Conservation (phyloP, 2,888 invertebrate species). For the Cephus sareptanus region DNA sequence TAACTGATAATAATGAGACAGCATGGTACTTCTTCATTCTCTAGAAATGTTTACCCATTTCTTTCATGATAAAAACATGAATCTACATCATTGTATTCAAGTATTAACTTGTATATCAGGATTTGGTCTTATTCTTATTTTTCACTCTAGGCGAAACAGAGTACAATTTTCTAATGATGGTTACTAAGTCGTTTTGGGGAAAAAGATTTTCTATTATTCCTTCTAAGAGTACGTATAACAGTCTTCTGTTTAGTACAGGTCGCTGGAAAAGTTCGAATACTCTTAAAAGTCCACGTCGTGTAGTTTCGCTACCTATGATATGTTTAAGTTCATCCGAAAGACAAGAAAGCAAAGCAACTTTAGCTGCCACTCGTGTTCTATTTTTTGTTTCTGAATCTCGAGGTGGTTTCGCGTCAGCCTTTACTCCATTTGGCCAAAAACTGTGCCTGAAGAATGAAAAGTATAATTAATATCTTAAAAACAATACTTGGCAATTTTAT, state of each 20-base stretch:
- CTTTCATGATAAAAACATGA: neutral
- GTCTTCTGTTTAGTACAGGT: constrained; percentile 83
- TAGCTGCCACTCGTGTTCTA: constrained; percentile 86
- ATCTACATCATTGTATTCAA: neutral
- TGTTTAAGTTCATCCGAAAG: constrained; percentile 92
- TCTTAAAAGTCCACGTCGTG: constrained; percentile 82
- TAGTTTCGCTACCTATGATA: constrained; percentile 90
- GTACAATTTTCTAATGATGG: constrained; percentile 80
- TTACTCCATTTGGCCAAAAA: constrained; percentile 72
- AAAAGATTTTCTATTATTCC: constrained; percentile 82
- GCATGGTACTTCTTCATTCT: neutral
- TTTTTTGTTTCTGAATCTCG: constrained; percentile 73
- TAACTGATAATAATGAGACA: neutral
- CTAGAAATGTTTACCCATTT: neutral
- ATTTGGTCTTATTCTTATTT: constrained; percentile 39
- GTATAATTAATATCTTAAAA: constrained; percentile 56
- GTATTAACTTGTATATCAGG: constrained; percentile 34
- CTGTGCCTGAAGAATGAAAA: constrained; percentile 66
- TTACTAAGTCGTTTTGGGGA: constrained; percentile 80
- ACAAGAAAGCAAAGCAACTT: constrained; percentile 84
- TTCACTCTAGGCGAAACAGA: constrained; percentile 70
- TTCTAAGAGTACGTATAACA: constrained; percentile 86
- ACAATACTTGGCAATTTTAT: constrained; percentile 66
- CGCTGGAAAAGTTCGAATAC: constrained; percentile 92
- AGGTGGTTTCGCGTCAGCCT: constrained; percentile 68